Base-by-base conservation (phyloP, 1,140 invertebrate species). In the Parapsyche elsis region DNA sequence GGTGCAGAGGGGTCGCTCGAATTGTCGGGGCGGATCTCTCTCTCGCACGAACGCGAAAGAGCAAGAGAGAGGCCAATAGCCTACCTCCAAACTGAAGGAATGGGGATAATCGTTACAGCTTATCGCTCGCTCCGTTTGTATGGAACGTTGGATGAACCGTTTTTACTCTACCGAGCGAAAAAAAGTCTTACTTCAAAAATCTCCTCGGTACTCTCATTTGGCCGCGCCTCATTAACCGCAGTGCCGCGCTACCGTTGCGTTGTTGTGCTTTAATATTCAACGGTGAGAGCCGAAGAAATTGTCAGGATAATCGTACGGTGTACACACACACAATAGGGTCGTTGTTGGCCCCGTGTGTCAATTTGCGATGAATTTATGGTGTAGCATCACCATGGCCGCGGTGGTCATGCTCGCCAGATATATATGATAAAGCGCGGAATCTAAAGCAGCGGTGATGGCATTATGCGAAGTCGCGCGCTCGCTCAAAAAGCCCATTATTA, bases 281-380 rank as follows among this genome's bases (percentile, higher is more conserved):
- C 64, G 24, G 21, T 23, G 59, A 14, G 21, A 14, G n/a, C 9
- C n/a, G 59, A 61, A 61, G 59, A 67, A 67, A 67, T 67, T 67
- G 64, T 67, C 64, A 67, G 64, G 64, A 67, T 67, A 67, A 67
- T 67, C 64, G 64, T 23, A 67, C 24, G 30, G 30, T 38, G 16
- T 53, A 53, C 49, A 23, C 9, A 67, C 64, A 67, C 64, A 67
- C 64, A 67, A 67, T 67, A 67, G 64, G 64, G 24, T 67, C 64
- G 64, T 67, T 67, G 64, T 67, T 67, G 24, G 24, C 64, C 23
- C 23, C 64, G 64, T 67, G 64, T 67, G 64, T 67, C 64, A 67
- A 67, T 67, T 67, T 67, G 64, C 64, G 64, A 67, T 67, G 64
- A 67, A 67, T 67, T 67, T 67, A 67, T 67, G 64, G 64, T 67